Percentiles rank a stretch among this genome's conserved stretches.
phyloP scores from a whole-genome alignment of 2,113 vertebrate species.

The Mixornis gularis region DNA sequence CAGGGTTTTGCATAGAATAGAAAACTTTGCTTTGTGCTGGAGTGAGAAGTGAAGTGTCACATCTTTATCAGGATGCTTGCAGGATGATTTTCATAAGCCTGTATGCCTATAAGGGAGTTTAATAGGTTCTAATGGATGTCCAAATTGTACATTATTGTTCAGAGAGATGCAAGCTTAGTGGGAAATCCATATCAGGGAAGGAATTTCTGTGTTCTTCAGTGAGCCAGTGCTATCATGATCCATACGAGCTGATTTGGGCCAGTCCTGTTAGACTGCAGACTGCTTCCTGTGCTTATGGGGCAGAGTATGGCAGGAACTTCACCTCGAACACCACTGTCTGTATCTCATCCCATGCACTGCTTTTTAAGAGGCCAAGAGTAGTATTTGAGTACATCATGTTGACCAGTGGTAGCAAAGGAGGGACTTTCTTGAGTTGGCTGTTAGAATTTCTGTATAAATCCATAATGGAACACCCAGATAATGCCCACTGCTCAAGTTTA shows the following conservation, averaged over 20 bases:
- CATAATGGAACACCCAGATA: not conserved
- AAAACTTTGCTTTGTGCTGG: not conserved
- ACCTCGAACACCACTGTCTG: too few species aligned
- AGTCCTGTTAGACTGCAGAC: not conserved
- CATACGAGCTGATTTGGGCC: not conserved
- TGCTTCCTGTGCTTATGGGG: not conserved
- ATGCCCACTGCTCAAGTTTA: not conserved
- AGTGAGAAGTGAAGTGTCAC: fast-evolving
- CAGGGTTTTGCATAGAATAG: not conserved
- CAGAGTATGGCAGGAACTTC: not conserved
- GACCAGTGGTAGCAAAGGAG: not conserved
- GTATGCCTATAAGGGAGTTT: not conserved
- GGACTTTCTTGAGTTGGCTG: not conserved
- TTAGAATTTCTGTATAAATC: not conserved
- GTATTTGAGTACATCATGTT: not conserved
- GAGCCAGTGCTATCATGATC: not conserved
- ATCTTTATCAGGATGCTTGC: not conserved
- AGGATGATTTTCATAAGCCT: not conserved
- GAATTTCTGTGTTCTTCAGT: not conserved
- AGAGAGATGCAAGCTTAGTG: not conserved
- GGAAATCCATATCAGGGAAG: not conserved
- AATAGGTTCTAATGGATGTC: not conserved
- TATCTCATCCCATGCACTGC: not conserved
- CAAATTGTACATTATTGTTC: not conserved
- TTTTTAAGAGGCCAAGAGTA: not conserved